phyloP scores from a whole-genome alignment of 2,113 vertebrate species.

The Sorex araneus region DNA sequence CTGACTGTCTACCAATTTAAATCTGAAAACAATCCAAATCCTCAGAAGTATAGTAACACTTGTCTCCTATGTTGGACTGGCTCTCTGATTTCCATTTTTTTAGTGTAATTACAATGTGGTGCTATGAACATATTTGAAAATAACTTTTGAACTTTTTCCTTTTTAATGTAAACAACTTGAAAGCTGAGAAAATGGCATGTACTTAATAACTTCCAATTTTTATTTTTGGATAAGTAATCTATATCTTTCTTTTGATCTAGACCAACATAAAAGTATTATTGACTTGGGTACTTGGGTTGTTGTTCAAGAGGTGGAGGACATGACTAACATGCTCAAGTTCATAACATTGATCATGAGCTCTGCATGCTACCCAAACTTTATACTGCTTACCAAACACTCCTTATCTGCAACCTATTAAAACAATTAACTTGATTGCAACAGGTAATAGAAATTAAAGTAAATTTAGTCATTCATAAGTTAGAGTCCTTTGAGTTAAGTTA shows the following conservation, averaged over 20 bases:
- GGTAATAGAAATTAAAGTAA: neutral
- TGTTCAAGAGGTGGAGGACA: no score
- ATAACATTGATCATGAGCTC: no score
- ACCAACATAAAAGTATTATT: neutral
- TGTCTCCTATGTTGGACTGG: neutral
- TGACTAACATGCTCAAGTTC: no score
- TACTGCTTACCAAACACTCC: no score
- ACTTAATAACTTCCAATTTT: constrained; percentile 20
- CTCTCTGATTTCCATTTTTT: constrained; percentile 18
- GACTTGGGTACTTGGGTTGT: no score
- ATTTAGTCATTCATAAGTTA: constrained; percentile 6
- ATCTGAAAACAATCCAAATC: neutral
- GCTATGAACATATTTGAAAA: neutral
- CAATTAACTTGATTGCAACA: neutral
- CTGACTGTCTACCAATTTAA: neutral
- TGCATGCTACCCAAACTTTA: no score
- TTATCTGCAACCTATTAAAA: neutral
- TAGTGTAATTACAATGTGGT: neutral
- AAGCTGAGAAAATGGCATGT: neutral
- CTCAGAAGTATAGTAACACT: no score
- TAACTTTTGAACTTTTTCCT: neutral
- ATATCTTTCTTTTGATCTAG: neutral
- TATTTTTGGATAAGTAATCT: neutral
- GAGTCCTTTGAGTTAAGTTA: neutral
- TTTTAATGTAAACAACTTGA: neutral